Base-by-base conservation (phyloP, 2,888 invertebrate genomes). In the Melieria picta region DNA sequence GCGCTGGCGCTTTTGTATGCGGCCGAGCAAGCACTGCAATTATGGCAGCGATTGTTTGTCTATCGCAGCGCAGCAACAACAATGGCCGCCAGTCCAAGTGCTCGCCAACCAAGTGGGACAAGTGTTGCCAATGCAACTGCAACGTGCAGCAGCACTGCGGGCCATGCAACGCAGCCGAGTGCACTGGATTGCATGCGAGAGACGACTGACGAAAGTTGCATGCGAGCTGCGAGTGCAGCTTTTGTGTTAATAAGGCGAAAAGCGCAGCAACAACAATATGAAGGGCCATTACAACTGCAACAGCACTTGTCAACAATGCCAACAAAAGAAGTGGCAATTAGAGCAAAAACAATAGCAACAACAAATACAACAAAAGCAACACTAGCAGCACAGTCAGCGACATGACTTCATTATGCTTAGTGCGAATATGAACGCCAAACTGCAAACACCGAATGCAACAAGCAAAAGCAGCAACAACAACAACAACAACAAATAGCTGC, bases 11-110 rank as follows among this genome's bases (percentile, higher is more conserved):
- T 77, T 9, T 73, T 71, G 45, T 65, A 74, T 68, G 63, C 75
- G 50, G 42, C 73, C 66, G 76, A 76, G 72, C 77, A 77, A 76
- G 62, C 77, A 66, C 56, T 71, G 69, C 78, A 78, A 76, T 77
- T 78, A 74, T 76, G 73, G 71, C 74, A 70, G 58, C 73, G 76
- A 74, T 72, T 76, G 71, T 74, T 72, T 71, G 64, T 71, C 58
- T 73, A 74, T 73, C 61, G 65, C 63, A 71, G 71, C 76, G 56
- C 66, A 69, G 69, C 16, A 47, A 55, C 60, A 64, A 55, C 70
- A 74, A 60, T 46, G 47, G 64, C 65, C 71, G 62, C 52, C 74
- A 57, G 45, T 57, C 50, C 72, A 30, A 70, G 65, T 71, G 74
- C 73, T 64, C 71, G 71, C 68, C 71, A 70, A 69, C 66, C 73